Percentiles rank a stretch among this genome's conserved stretches.
phyloP scores from a whole-genome alignment of 2,797 vertebrate genomes.

The Bradypodion ventrale region DNA sequence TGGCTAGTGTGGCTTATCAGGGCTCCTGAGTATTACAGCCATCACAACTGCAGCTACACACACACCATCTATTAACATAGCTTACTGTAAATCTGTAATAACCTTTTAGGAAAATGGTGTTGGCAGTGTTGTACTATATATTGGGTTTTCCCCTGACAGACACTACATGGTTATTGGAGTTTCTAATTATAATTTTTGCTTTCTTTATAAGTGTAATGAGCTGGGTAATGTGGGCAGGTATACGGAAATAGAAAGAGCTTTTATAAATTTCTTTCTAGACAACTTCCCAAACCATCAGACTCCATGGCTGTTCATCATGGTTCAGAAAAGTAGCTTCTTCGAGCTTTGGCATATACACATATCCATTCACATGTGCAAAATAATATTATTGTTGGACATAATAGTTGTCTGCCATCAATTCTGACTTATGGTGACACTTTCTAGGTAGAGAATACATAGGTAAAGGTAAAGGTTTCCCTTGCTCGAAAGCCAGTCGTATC shows the following conservation, averaged over 20 bases:
- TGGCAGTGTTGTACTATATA: constrained; percentile 69
- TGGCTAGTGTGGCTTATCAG: no score
- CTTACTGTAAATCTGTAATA: background rate
- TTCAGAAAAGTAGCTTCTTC: background rate
- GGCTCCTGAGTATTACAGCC: background rate
- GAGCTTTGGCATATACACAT: background rate
- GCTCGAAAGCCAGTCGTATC: no score
- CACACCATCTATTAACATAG: no score
- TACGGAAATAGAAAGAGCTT: background rate
- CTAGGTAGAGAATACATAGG: no score
- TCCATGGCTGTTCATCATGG: background rate
- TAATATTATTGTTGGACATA: constrained; percentile 2
- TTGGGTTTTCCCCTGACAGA: constrained; percentile 56
- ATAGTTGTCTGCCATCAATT: no score
- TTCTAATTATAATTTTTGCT: constrained; percentile 63
- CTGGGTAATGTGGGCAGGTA: background rate
- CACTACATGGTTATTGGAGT: constrained; percentile 62
- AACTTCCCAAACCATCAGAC: no score
- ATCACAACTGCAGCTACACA: background rate
- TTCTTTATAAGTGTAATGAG: constrained; percentile 66
- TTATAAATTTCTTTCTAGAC: background rate
- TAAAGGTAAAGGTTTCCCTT: no score
- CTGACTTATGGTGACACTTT: no score
- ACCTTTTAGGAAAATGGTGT: constrained; percentile 55
- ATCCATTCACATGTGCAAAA: constrained; percentile 29